Base-by-base conservation (phyloP, 2,797 vertebrate genomes). In the Macropodus opercularis region DNA sequence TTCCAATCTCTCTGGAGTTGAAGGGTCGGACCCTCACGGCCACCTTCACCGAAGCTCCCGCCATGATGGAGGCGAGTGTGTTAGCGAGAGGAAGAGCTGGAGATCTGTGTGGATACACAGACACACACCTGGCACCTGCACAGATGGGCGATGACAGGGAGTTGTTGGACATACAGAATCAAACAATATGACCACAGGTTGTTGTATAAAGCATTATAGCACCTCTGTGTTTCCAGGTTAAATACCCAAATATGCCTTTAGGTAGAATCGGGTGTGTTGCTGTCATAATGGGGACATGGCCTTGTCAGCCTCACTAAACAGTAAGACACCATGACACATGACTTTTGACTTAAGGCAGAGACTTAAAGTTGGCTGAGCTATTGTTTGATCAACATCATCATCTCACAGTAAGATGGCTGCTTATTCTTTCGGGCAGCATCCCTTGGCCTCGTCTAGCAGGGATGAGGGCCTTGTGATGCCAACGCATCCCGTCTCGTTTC, bases 11-110 rank as follows among this genome's bases (percentile, higher is more conserved):
- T 63, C 97, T 93, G 84, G 96, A 96, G 85, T 99, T 99, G 90
- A 99, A 99, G 83, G 97, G 97, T 71, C 97, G 94, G 68, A 98
- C 96, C 0, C 97, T 94, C 85, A 99, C 97, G 0, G 96, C 97
- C 90, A 98, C 97, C 91, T 99, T 99, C 73, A 99, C 97, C 0
- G 97, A 98, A 1, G 97, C 96, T 80, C 92, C 94, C 1, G 97
- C 95, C 97, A 99, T 98, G 4, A 64, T 49, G 79, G 54, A 39
- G 50, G 70, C 77, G 44, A 42, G 61, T 47, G 70, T 50, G 62
- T 32, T 51, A 60, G 60, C 1, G 47, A 52, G 52, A 8, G 34
- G 72, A 63, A 75, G 70, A 77, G 73, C 77, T 68, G 74, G 62
- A 61, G 66, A 79, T 77, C 71, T 58, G 79, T 60, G 69, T 63